phyloP scores from a whole-genome alignment of 2,797 vertebrate species.

The Siniperca scherzeri region DNA sequence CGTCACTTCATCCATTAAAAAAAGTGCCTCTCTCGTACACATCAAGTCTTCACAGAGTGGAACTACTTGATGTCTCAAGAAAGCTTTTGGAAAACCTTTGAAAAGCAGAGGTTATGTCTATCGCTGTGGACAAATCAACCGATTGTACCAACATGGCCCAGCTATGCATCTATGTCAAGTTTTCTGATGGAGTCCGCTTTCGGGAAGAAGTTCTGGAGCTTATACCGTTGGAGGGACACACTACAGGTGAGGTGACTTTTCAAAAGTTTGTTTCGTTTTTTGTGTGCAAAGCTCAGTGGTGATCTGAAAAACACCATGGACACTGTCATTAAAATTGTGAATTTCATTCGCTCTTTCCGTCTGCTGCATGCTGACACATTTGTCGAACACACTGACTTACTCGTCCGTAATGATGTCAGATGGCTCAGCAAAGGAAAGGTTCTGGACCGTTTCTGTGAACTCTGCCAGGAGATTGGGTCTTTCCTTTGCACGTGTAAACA shows the following conservation, averaged over 20 bases:
- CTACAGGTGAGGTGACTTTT: not conserved
- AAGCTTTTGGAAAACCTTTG: not conserved
- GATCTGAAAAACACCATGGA: constrained; percentile 1
- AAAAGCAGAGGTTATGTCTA: not conserved
- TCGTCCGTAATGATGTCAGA: not conserved
- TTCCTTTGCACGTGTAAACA: not conserved
- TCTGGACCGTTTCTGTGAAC: not conserved
- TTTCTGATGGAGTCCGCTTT: not conserved
- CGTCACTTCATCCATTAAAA: not conserved
- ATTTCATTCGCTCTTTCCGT: not conserved
- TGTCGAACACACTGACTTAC: not conserved
- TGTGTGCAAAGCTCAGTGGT: not conserved
- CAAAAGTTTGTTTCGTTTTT: no score
- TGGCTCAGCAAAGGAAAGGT: not conserved
- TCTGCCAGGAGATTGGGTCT: not conserved
- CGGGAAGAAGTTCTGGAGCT: not conserved
- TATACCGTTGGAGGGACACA: not conserved
- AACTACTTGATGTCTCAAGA: constrained; percentile 1
- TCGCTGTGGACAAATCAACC: not conserved
- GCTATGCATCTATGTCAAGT: no score
- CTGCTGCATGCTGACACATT: not conserved
- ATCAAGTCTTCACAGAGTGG: not conserved
- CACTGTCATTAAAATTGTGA: not conserved
- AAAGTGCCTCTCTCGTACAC: not conserved
- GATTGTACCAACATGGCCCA: no score